These are phyloP conservation scores for Edolisoma coerulescens DNA, from an alignment of 2,113 vertebrate genomes.

Conservation along the genomic window DNA sequence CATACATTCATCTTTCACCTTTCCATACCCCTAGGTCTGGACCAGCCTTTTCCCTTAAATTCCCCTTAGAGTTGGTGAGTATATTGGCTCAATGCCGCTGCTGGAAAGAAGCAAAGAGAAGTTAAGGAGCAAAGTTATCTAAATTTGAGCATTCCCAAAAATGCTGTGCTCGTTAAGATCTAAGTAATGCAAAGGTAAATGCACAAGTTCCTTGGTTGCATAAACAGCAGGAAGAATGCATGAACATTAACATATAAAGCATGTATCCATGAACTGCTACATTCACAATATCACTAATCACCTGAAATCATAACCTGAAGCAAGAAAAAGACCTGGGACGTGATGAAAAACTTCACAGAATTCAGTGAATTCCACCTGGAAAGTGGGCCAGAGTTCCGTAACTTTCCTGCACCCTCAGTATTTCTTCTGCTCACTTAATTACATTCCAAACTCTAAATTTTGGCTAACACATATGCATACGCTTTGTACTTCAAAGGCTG, in stretches of 20 bases:
- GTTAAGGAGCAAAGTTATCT: background rate
- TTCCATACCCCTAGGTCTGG: background rate
- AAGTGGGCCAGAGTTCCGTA: background rate
- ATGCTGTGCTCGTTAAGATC: background rate
- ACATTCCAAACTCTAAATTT: slow-evolving; percentile 36
- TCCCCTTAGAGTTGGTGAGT: background rate
- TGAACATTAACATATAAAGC: background rate
- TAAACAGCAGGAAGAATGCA: background rate
- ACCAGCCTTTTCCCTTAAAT: background rate
- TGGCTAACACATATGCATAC: slow-evolving; percentile 44
- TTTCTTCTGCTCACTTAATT: slow-evolving; percentile 48
- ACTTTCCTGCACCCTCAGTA: slow-evolving; percentile 37
- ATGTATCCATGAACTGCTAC: background rate
- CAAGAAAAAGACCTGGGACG: background rate
- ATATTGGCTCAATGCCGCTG: background rate
- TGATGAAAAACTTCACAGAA: background rate
- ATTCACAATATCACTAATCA: background rate
- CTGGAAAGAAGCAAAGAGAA: background rate
- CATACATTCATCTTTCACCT: background rate
- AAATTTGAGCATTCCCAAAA: background rate
- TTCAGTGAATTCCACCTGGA: background rate
- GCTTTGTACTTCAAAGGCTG: slow-evolving; percentile 65
- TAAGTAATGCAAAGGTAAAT: slow-evolving; percentile 10
- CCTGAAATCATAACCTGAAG: background rate
- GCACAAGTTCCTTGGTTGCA: background rate